phyloP scores from a whole-genome alignment of 2,113 vertebrate genomes.

The Myanophis thanlyinensis region DNA sequence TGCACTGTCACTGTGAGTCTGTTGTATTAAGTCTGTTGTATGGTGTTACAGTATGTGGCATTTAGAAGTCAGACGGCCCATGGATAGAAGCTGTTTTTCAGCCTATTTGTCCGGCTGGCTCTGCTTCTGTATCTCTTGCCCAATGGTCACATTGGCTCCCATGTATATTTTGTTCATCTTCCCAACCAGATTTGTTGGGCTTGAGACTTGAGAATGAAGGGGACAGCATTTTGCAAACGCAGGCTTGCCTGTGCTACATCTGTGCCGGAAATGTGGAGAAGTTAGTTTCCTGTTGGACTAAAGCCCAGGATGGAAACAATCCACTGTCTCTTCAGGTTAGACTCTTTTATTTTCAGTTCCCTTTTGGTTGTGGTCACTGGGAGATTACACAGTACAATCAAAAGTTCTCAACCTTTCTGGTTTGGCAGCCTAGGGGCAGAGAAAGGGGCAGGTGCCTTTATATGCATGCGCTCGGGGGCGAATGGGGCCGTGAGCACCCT shows the following conservation, averaged over 20 bases:
- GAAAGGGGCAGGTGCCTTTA: too few species aligned
- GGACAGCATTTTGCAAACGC: constrained; percentile 76
- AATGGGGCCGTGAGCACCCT: too few species aligned
- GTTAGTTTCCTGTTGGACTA: constrained; percentile 89
- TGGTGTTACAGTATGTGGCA: too few species aligned
- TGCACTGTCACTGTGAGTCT: too few species aligned
- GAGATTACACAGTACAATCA: neutral
- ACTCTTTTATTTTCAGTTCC: constrained; percentile 9
- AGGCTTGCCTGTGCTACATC: constrained; percentile 95
- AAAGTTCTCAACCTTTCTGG: too few species aligned
- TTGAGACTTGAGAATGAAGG: constrained; percentile 82
- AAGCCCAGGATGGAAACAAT: constrained; percentile 77
- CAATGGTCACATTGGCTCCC: neutral
- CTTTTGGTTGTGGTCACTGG: neutral
- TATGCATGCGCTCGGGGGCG: rapidly evolving
- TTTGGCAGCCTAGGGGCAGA: too few species aligned
- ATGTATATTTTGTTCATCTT: neutral
- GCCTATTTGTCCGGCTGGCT: too few species aligned
- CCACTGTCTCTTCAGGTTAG: constrained; percentile 91
- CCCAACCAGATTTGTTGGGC: constrained; percentile 82
- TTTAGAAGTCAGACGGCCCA: too few species aligned
- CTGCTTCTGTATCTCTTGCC: too few species aligned
- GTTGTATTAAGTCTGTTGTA: too few species aligned
- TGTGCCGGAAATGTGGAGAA: constrained; percentile 95
- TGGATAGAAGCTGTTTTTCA: too few species aligned